Conservation (phyloP, 2,888 invertebrate species). For the Spodoptera littoralis region DNA sequence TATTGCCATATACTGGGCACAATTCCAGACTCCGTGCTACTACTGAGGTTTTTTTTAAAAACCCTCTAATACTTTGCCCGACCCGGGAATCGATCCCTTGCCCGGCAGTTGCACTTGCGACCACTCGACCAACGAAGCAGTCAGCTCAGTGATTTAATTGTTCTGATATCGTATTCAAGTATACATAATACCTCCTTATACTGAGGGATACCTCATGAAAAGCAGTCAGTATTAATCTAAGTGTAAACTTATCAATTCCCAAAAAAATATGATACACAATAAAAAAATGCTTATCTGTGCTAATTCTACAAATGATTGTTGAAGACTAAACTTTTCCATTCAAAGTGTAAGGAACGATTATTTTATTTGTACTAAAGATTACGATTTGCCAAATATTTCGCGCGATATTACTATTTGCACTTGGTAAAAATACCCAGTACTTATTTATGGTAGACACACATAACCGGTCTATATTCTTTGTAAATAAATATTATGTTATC, state of each 20-base stretch:
- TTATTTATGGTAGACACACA: neutral
- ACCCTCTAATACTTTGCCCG: too few relatives aligned
- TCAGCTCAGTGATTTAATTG: too few relatives aligned
- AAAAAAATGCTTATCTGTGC: constrained; percentile 5
- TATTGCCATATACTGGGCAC: too few relatives aligned
- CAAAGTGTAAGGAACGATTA: constrained; percentile 14
- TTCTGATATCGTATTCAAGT: too few relatives aligned
- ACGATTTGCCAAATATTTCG: constrained; percentile 12
- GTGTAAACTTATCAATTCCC: neutral
- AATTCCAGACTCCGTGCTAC: too few relatives aligned
- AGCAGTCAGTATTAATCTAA: neutral
- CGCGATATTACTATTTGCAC: constrained; percentile 8
- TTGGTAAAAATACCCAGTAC: neutral
- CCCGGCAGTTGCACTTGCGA: too few relatives aligned
- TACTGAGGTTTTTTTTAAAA: too few relatives aligned
- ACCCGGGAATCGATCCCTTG: too few relatives aligned
- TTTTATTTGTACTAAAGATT: constrained; percentile 22
- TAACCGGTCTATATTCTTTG: neutral
- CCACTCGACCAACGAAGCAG: too few relatives aligned
- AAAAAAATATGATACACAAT: neutral
- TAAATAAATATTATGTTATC: neutral
- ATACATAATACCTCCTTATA: too few relatives aligned
- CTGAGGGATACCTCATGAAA: too few relatives aligned
- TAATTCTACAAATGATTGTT: constrained; percentile 19
- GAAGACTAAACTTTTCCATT: constrained; percentile 22